Percentiles rank a stretch among this genome's conserved stretches.
phyloP scores from a whole-genome alignment of 2,888 invertebrate species.

The Phortica okadai region DNA sequence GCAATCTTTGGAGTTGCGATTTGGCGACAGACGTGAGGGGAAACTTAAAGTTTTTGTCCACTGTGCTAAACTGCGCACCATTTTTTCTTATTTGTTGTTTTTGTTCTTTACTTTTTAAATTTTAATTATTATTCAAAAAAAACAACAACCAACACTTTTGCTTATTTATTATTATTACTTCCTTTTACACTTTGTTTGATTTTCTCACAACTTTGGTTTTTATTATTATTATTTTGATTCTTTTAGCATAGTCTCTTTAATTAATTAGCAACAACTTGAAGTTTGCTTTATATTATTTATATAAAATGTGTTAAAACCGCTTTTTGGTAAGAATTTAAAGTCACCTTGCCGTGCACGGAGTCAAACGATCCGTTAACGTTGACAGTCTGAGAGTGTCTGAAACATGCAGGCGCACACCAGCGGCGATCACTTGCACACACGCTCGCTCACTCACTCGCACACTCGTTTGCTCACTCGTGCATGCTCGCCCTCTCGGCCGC shows the following conservation, averaged over 20 bases:
- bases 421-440: background rate
- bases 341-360: constrained; percentile 30
- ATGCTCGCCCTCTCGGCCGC: background rate
- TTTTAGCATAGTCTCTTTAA: constrained; percentile 17
- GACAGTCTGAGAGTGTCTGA: background rate
- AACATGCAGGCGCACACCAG: background rate
- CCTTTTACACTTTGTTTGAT: constrained; percentile 14
- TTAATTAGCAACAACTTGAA: background rate
- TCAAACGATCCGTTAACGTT: background rate
- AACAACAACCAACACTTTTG: constrained; percentile 1
- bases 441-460: background rate
- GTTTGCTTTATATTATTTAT: constrained; percentile 34
- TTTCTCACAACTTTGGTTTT: constrained; percentile 8
- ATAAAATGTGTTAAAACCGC: no score
- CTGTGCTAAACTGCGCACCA: constrained; percentile 92
- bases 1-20: constrained; percentile 85
- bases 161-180: constrained; percentile 27
- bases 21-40: constrained; percentile 89
- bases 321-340: background rate
- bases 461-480: background rate
- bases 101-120: constrained; percentile 33
- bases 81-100: constrained; percentile 70
- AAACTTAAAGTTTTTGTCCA: constrained; percentile 95
- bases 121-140: constrained; percentile 47
- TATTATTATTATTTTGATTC: background rate